These are phyloP conservation scores for Philantomba maxwellii DNA, from an alignment of 2,113 vertebrate genomes.

Conservation along the genomic window DNA sequence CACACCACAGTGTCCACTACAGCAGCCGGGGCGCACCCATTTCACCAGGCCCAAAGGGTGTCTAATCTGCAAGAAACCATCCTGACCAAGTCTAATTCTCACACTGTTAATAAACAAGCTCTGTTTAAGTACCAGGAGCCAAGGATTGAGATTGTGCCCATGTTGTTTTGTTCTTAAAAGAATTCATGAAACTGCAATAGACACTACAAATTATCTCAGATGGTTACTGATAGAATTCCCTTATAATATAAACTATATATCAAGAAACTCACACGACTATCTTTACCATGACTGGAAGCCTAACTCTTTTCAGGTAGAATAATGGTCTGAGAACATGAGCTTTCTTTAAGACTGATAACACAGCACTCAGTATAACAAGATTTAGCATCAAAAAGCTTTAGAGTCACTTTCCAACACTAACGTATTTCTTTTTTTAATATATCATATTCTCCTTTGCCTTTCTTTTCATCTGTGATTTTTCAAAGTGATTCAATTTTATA, in stretches of 20 bases:
- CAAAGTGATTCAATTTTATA: background rate
- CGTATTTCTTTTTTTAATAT: background rate
- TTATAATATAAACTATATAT: background rate
- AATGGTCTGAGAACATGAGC: background rate
- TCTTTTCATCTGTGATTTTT: background rate
- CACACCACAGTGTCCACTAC: too few species aligned
- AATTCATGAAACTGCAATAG: background rate
- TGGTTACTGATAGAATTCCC: background rate
- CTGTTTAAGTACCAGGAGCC: background rate
- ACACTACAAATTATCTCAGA: background rate
- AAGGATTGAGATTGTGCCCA: background rate
- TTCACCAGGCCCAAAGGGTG: background rate
- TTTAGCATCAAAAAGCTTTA: background rate
- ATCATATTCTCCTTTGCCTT: background rate
- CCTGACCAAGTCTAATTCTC: background rate
- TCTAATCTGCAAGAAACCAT: background rate
- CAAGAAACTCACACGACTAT: background rate
- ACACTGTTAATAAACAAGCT: background rate
- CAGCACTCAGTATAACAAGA: background rate
- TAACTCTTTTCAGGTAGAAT: background rate
- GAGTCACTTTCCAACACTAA: background rate
- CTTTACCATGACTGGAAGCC: background rate
- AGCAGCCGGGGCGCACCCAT: fast-evolving
- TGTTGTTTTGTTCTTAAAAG: background rate
- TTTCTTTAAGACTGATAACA: background rate